Evolutionary conservation across 2,888 invertebrate genomes (phyloP), one percentile per base, ranked within the genome.

Genomic region (Dryobotodes eremita): DNA sequence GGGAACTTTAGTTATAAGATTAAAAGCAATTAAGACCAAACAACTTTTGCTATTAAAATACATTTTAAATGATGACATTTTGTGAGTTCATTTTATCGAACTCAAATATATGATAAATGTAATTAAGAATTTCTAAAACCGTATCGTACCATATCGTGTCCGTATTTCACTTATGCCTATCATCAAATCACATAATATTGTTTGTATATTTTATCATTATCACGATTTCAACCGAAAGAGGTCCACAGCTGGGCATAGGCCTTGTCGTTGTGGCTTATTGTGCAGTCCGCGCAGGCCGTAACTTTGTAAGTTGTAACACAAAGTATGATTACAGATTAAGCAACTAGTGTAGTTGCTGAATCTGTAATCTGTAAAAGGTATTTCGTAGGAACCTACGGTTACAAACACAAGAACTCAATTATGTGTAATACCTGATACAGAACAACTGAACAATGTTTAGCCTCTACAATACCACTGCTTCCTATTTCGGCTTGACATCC

Each of bases 1-100:
- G n/a, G 23, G 23, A 64, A 53, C 23, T 57, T 75, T 53, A 75
- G 53, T 75, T 59, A 75, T 26, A 55, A 53, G 17, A 48, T 66
- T 57, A 59, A 46, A 53, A 64, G 42, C 17, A 26, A 42, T 69
- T 36, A 69, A 64, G 15, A 26, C 20, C 31, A 48, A 55, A 31
- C 20, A 64, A 74, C 23, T 15, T 61, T 66, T 61, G 1, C 46
- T 53, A 20, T 46, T 66, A 53, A 46, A 71, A 46, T 59, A 46
- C 36, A 42, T 53, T 65, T 31, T 65, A 59, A 46, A 65, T 20
- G n/a, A 53, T 59, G 8, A 20, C 7, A 57, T n/a, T n/a, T 65
- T 53, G 2, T 55, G 31, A 71, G 17, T 53, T 70, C 10, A 4
- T 57, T 57, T 31, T 75, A 10, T n/a, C 8, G 36, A 61, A 31